These are phyloP conservation scores for Botia kubotai DNA, from an alignment of 2,797 vertebrate species.

Conservation along the genomic window DNA sequence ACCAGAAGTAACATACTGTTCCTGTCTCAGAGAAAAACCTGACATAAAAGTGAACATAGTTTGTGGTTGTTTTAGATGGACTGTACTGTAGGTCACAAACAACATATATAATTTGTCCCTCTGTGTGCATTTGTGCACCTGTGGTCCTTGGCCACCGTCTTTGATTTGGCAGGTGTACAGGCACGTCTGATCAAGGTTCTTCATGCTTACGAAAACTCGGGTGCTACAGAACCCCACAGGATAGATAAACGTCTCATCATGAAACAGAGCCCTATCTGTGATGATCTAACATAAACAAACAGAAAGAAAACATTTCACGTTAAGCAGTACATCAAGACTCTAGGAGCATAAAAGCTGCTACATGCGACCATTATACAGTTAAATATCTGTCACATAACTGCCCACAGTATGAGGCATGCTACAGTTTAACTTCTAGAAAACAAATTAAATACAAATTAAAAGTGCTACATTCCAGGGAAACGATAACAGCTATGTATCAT, in stretches of 20 bases:
- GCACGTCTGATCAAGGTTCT: conserved; percentile 82
- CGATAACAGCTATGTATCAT: not conserved
- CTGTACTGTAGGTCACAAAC: no score
- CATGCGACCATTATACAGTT: not conserved
- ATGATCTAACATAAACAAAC: conserved; percentile 75
- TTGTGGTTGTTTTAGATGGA: no score
- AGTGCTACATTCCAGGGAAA: not conserved
- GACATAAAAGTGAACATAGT: no score
- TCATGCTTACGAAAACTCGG: conserved; percentile 85
- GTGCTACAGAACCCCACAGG: conserved; percentile 92
- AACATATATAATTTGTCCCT: no score
- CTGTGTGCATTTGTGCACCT: conserved; percentile 71
- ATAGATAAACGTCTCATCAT: conserved; percentile 86
- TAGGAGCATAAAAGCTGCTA: not conserved
- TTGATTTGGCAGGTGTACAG: conserved; percentile 93
- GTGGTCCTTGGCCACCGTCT: conserved; percentile 83
- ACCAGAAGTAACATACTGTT: no score
- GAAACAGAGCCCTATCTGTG: conserved; percentile 84
- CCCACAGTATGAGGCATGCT: not conserved
- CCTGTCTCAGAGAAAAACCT: no score
- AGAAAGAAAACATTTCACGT: not conserved
- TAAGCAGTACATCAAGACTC: not conserved
- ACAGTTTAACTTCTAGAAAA: not conserved
- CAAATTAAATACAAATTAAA: not conserved
- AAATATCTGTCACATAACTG: not conserved